Evolutionary conservation across 2,888 invertebrate genomes (phyloP), one percentile per base, ranked within the genome.

Genomic region (Drepanosiphum platanoidis): DNA sequence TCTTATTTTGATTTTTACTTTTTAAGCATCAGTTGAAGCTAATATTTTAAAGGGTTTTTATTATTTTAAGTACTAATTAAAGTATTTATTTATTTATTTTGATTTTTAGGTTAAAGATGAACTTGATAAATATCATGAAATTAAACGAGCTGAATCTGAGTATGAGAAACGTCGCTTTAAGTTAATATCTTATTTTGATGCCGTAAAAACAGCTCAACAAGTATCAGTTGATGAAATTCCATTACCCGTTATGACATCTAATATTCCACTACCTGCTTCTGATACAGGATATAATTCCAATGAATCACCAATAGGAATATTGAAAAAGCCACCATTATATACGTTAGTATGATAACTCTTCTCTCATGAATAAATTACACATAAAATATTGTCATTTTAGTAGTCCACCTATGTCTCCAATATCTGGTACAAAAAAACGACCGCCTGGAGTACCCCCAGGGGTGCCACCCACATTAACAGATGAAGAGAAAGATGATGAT

Each of bases 211-310:
- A 90, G 98, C 98, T 0, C 97, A 98, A 89, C 95, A 96, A 88
- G 98, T 98, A 0, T 94, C 77, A 91, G 93, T 98, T 4, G 97
- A 98, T 90, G 97, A 98, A 90, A 98, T 98, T 90, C 98, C 98
- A 4, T 90, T 98, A 86, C 98, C 98, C 87, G 88, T 88, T 30
- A 89, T 90, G 70, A 89, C 90, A 61, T 91, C 92, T 75, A 84
- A 58, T 84, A 84, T 84, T 68, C 84, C 84, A 84, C 39, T 84
- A 68, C 84, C 84, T 58, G 89, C 90, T 42, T 92, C 93, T 5
- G 92, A 92, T 89, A 92, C 92, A 88, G 92, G 92, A 27, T 88
- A 93, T 77, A 92, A 93, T 0, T 89, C 90, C 4, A 90, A 90
- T 89, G 90, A 90, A 58, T 90, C 90, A 86, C 90, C 90, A 61